Evolutionary conservation across 2,888 invertebrate genomes (phyloP).

Genomic region (Thymelicus acteon): DNA sequence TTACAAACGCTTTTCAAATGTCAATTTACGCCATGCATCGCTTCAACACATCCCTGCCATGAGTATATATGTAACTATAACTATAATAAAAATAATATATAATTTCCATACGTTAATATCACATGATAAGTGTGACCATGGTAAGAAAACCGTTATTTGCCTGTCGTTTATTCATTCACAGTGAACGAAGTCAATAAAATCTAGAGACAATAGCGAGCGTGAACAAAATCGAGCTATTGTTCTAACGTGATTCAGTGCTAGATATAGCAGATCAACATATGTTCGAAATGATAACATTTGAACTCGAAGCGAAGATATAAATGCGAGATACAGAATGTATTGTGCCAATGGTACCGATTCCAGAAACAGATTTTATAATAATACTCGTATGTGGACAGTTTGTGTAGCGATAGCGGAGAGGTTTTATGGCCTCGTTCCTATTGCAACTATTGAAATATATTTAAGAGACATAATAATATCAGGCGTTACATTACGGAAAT

Average conservation of each 20-base stretch:
- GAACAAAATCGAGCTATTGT: constrained; percentile 40
- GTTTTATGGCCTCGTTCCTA: constrained; percentile 18
- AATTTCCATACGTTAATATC: not conserved
- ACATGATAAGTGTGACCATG: not conserved
- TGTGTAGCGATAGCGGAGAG: constrained; percentile 16
- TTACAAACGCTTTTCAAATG: too few relatives aligned
- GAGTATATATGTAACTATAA: too few relatives aligned
- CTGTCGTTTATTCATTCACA: constrained; percentile 9
- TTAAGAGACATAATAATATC: not conserved
- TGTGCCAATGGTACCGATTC: constrained; percentile 33
- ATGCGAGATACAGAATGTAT: constrained; percentile 34
- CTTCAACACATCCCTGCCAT: too few relatives aligned
- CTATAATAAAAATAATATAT: too few relatives aligned
- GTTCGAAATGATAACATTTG: constrained; percentile 45
- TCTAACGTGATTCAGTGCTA: constrained; percentile 34
- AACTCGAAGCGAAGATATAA: constrained; percentile 40
- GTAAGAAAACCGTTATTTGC: constrained; percentile 11
- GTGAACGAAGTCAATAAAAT: constrained; percentile 28
- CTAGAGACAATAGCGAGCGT: constrained; percentile 29
- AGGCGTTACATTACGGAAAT: too few relatives aligned
- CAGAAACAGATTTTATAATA: constrained; percentile 34
- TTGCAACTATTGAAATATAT: constrained; percentile 9
- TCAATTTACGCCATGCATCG: too few relatives aligned
- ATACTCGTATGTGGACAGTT: constrained; percentile 27
- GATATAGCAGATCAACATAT: constrained; percentile 40